Base-by-base conservation (phyloP, 1,140 invertebrate genomes). In the Polyergus mexicanus region DNA sequence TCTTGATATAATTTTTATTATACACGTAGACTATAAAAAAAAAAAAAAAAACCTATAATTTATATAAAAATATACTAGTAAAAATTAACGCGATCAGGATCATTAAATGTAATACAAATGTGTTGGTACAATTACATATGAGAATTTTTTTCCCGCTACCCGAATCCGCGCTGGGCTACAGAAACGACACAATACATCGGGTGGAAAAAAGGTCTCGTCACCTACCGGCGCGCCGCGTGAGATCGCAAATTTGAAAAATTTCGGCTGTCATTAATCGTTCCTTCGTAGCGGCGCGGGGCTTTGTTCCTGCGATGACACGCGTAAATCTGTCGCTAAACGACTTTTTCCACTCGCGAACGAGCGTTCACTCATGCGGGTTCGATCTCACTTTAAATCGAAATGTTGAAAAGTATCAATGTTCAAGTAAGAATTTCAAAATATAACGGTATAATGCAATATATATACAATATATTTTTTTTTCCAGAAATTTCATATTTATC, bases 231-330 rank as follows among this genome's bases (percentile, higher is more conserved):
- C 78, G 25, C 78, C 78, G 62, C 85, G 69, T 86, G 85, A 86
- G 85, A 84, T 86, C 69, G 85, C 66, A 84, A 16, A 86, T 84
- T 86, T n/a, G 72, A 74, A 75, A 72, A 75, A 86, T 86, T 63
- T 77, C 71, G 44, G 6, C 69, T 56, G 13, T 54, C 41, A 86
- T 84, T 84, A 86, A 84, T 84, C 85, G 80, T 83, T 60, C 54
- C n/a, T 86, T 84, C 32, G 28, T 68, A 78, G 63, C 44, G n/a
- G 38, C 51, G 25, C 3, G 62, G n/a, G 62, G n/a, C 68, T 35
- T 60, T 54, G 68, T 38, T 74, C 13, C 38, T 58, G 32, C 44
- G 85, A 86, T 71, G 66, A 86, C 63, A 69, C 58, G 58, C 72
- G 84, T 71, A 86, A 66, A 71, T 60, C 56, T 86, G 62, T 76